phyloP scores from a whole-genome alignment of 1,140 invertebrate genomes.

The Melanaphis sacchari region DNA sequence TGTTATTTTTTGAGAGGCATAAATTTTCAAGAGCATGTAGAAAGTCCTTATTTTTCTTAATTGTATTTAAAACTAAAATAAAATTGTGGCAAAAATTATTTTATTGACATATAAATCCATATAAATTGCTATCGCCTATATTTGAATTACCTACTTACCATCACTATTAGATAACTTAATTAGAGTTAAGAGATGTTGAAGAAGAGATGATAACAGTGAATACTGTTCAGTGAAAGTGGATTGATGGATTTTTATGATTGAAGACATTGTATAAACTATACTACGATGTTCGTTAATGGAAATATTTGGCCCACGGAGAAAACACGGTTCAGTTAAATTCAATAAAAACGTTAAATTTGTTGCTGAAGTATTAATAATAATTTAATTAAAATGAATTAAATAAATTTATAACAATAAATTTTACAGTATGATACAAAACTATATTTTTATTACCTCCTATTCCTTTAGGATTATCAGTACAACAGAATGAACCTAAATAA shows the following conservation, averaged over 20 bases:
- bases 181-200: slow-evolving; percentile 22
- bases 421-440: background rate
- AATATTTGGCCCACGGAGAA: background rate
- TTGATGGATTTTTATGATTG: slow-evolving; percentile 39
- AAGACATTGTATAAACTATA: slow-evolving; percentile 42
- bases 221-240: slow-evolving; percentile 22
- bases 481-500: slow-evolving; percentile 44
- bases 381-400: background rate
- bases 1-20: slow-evolving; percentile 38
- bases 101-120: background rate
- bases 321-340: slow-evolving; percentile 32
- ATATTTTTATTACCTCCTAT: slow-evolving; percentile 42
- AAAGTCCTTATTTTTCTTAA: slow-evolving; percentile 34
- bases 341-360: slow-evolving; percentile 38
- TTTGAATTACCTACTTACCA: slow-evolving; percentile 27
- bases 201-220: background rate
- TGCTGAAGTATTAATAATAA: background rate
- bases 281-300: slow-evolving; percentile 37
- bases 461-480: background rate
- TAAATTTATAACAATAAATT: background rate
- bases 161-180: slow-evolving; percentile 4
- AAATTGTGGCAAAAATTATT: background rate
- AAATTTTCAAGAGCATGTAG: background rate
- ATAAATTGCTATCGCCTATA: background rate
- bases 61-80: slow-evolving; percentile 21